Evolutionary conservation across 2,888 invertebrate species (phyloP), one percentile per base, ranked within the genome.

Genomic region (Rotaria socialis): DNA sequence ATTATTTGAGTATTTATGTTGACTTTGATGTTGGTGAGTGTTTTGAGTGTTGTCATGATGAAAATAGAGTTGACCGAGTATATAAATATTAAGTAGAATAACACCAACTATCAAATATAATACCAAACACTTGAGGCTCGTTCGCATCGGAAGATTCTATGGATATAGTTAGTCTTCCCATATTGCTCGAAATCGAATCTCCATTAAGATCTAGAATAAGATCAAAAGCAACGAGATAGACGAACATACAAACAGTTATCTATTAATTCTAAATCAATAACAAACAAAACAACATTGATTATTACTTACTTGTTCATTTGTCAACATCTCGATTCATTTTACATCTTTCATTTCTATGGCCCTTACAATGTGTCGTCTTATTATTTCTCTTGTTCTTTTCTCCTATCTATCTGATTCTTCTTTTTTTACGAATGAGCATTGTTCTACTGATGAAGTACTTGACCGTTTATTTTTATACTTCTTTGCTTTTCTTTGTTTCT

Each of bases 71-170:
- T 67, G 67, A 27, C 67, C 35, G 14, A 67, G 35, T 35, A 67
- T 35, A 16, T 67, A 67, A 41, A 67, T 19, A 67, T 67, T 67
- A 35, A 67, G 67, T 41, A 19, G 0, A 41, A 67, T 67, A 7
- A 67, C 67, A 7, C 67, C 67, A 67, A 67, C 67, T 35, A 67
- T 67, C 67, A 67, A 35, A 67, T 67, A 67, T 19, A 67, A 67
- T 35, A 67, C 35, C 7, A 67, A 5, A 67, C 67, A 67, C 35
- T 67, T 67, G 35, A 67, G 67, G 11, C 35, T 35, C 35, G 67
- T 67, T 67, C 67, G 67, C 67, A 67, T 67, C 67, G 67, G 67
- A 35, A 19, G 0, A 27, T 16, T 67, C 35, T 67, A 35, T 41
- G 16, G 19, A 7, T 67, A 41, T 35, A 16, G 35, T 35, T 41